These are phyloP conservation scores for Cephalopterus ornatus DNA, from an alignment of 2,113 vertebrate species.

Conservation along the genomic window DNA sequence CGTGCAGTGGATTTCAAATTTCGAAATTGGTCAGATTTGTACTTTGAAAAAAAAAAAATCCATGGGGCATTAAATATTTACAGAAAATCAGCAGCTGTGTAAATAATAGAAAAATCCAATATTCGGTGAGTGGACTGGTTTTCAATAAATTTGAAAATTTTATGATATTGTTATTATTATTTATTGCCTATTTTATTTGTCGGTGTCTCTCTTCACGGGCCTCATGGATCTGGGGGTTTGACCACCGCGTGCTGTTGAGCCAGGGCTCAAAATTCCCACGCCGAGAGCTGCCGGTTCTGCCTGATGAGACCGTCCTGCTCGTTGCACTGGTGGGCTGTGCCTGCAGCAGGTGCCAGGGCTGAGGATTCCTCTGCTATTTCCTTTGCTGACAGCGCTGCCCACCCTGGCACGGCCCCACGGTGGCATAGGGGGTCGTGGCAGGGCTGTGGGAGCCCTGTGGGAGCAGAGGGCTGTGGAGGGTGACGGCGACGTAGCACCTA, in stretches of 20 bases:
- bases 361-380: not conserved
- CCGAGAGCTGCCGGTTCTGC: not conserved
- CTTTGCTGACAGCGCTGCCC: fast-evolving
- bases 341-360: fast-evolving
- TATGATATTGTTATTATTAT: conserved; percentile 69
- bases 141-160: conserved; percentile 67
- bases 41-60: conserved; percentile 47
- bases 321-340: fast-evolving
- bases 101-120: conserved; percentile 63
- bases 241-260: not conserved
- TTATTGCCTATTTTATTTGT: conserved; percentile 65
- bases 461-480: not conserved
- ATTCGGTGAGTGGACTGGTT: not conserved
- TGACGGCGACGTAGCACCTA: not conserved
- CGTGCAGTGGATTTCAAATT: conserved; percentile 3
- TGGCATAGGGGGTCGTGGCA: fast-evolving
- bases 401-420: fast-evolving
- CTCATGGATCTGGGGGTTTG: not conserved
- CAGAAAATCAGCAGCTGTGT: conserved; percentile 59
- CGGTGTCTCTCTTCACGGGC: not conserved
- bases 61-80: conserved; percentile 68
- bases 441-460: not conserved
- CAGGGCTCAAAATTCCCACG: not conserved
- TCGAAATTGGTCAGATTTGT: conserved; percentile 61
- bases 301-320: fast-evolving